These are phyloP conservation scores for Papilio glaucus DNA, from an alignment of 1,140 invertebrate species.

Conservation along the genomic window DNA sequence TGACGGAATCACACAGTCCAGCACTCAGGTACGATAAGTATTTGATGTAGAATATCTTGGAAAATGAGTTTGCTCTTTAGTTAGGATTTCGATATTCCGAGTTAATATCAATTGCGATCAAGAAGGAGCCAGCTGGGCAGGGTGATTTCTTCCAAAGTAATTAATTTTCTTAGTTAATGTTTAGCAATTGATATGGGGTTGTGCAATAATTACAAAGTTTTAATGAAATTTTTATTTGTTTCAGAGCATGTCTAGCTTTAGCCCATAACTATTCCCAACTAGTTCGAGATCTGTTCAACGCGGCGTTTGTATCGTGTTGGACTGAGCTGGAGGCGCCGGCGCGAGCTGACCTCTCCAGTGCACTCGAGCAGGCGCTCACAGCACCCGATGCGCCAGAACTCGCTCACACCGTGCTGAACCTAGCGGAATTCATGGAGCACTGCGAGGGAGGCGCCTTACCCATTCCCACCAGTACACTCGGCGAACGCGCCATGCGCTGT, in stretches of 20 bases:
- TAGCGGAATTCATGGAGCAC: conserved; percentile 99
- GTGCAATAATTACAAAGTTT: not conserved
- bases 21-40: conserved; percentile 86
- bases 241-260: conserved; percentile 93
- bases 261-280: conserved; percentile 97
- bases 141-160: no score
- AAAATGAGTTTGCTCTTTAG: no score
- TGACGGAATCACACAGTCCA: conserved; percentile 98
- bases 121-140: no score
- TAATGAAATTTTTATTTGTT: conserved; percentile 36
- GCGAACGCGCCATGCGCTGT: conserved; percentile 92
- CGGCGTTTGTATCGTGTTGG: conserved; percentile 99
- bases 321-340: conserved; percentile 93
- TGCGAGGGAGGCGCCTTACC: conserved; percentile 98
- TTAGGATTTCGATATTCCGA: no score
- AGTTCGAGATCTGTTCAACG: conserved; percentile 98
- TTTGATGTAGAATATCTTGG: not conserved
- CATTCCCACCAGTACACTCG: conserved; percentile 92
- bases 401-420: conserved; percentile 87
- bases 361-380: conserved; percentile 94
- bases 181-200: no score
- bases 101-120: no score
- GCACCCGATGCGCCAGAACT: conserved; percentile 98
- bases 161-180: no score
- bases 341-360: conserved; percentile 94